These are phyloP conservation scores for Engystomops pustulosus DNA, from an alignment of 2,113 vertebrate genomes.

Conservation along the genomic window DNA sequence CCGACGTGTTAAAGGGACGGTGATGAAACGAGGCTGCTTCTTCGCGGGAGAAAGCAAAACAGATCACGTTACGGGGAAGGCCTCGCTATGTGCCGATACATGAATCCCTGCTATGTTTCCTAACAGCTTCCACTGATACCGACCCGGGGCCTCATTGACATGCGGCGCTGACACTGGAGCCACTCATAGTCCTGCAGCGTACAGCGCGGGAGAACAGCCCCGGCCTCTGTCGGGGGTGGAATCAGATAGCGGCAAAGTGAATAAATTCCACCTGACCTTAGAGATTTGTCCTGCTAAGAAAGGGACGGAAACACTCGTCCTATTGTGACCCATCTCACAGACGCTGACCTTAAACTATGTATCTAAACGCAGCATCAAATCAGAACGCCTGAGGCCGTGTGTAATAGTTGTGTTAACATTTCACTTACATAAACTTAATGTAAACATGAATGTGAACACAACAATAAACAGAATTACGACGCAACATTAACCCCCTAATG, in stretches of 20 bases:
- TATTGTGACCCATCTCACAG: conserved; percentile 6
- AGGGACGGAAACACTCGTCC: background rate
- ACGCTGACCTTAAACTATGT: no score
- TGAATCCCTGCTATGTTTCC: background rate
- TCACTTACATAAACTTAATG: no score
- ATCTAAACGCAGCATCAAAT: no score
- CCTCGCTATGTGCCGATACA: background rate
- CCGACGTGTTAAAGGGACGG: background rate
- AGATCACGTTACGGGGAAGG: background rate
- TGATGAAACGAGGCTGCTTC: background rate
- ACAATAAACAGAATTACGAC: no score
- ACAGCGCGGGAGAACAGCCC: background rate
- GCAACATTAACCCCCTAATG: no score
- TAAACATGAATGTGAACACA: no score
- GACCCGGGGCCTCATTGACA: background rate
- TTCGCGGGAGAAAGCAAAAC: background rate
- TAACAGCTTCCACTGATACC: background rate
- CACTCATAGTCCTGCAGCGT: background rate
- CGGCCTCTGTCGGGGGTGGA: conserved; percentile 20
- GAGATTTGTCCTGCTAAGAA: background rate
- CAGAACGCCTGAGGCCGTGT: no score
- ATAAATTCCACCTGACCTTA: conserved; percentile 16
- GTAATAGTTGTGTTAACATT: no score
- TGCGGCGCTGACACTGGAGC: conserved; percentile 11
- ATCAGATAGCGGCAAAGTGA: conserved; percentile 13